Base-by-base conservation (phyloP, 1,140 invertebrate species). In the Zophobas atratus region DNA sequence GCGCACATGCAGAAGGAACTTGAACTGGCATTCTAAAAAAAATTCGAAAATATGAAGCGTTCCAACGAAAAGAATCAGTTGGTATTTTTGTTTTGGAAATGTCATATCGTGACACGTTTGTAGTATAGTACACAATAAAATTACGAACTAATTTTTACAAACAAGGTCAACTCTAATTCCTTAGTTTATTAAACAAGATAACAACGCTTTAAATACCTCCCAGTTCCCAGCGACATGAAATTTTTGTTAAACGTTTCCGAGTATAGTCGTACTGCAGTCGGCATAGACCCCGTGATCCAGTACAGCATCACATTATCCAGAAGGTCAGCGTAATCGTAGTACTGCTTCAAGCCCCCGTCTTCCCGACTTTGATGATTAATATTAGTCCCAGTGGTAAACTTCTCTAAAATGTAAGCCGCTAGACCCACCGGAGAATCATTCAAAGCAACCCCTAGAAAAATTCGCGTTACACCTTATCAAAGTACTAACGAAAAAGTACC, bases 221-320 rank as follows among this genome's bases (percentile, higher is more conserved):
- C 89, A 2, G 91, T 77, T 34, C 86, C 81, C 35, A 90, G 75
- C 0, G 70, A 79, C 0, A 84, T 60, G 6, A 88, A 82, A 0
- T 83, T 84, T 3, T 79, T 81, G 1, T 55, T 86, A 67, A 92
- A 89, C 0, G 77, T 82, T 84, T 94, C 92, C 72, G 91, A 89
- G 83, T 92, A 94, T 35, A 93, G 85, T 81, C 93, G 86, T 80
- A 92, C 86, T 0, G 92, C 90, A 0, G 91, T 90, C 0, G 92
- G 92, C 48, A 93, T 93, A 74, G 88, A 89, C 8, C 89, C 89
- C n/a, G 90, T 90, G 0, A 89, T 85, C 92, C 93, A 95, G 83
- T 95, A 95, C 76, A 95, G 84, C 91, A 93, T 93, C 1, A 95
- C 87, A 82, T 93, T 94, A 75, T 94, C 94, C 1, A 95, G 83